Conservation (phyloP, 2,888 invertebrate species). For the Drosophila affinis region DNA sequence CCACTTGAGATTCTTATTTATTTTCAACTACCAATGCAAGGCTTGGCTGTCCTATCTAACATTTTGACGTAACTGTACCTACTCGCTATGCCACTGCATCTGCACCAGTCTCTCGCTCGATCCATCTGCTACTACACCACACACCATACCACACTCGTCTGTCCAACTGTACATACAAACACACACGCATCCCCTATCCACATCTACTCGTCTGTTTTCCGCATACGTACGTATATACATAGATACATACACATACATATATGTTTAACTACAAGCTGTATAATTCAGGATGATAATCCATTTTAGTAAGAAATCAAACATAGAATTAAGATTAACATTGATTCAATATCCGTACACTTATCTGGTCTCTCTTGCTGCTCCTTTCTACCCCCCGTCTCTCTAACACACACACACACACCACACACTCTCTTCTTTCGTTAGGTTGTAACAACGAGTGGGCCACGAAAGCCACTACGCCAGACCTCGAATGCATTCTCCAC, state of each 20-base stretch:
- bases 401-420: not conserved
- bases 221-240: conserved; percentile 2
- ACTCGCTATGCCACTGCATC: conserved; percentile 33
- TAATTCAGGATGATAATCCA: conserved; percentile 29
- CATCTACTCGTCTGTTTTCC: conserved; percentile 28
- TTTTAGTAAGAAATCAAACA: conserved; percentile 28
- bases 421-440: conserved; percentile 70
- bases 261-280: conserved; percentile 24
- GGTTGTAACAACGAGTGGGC: conserved; percentile 92
- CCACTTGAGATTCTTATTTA: not conserved
- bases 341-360: conserved; percentile 10
- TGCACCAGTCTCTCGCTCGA: conserved; percentile 36
- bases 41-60: not conserved
- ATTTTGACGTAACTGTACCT: conserved; percentile 34
- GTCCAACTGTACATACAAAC: conserved; percentile 37
- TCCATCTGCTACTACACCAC: not conserved
- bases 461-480: conserved; percentile 90
- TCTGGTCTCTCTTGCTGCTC: conserved; percentile 16
- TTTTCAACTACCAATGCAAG: not conserved
- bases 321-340: not conserved
- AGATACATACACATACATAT: conserved; percentile 15
- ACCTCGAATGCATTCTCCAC: conserved; percentile 84
- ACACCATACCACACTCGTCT: conserved; percentile 6
- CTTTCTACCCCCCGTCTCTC: conserved; percentile 6
- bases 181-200: conserved; percentile 37